Conservation (phyloP, 2,113 vertebrate genomes). For the Cyphotilapia sp. region DNA sequence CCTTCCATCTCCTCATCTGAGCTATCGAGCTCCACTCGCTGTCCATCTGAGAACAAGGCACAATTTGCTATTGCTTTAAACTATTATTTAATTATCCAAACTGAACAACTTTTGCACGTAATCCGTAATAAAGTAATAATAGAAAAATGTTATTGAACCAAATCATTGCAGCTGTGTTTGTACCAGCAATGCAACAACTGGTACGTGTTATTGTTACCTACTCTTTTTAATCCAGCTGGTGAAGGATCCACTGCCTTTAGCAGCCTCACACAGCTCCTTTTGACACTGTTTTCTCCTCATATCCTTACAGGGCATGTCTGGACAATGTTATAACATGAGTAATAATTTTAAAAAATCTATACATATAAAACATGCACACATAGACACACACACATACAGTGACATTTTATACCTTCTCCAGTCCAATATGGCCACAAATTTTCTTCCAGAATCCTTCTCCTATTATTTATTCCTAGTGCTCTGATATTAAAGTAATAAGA, state of each 20-base stretch:
- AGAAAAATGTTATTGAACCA: not conserved
- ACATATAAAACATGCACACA: not conserved
- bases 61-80: not conserved
- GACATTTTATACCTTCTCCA: not conserved
- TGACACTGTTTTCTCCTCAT: not conserved
- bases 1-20: not conserved
- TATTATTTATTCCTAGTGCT: not conserved
- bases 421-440: not conserved
- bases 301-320: not conserved
- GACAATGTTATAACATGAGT: not conserved
- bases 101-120: accelerated
- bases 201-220: not conserved
- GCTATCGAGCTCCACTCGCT: not conserved
- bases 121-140: not conserved
- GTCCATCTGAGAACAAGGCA: not conserved
- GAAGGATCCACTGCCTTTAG: not conserved
- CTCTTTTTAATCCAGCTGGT: not conserved
- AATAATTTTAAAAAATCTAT: not conserved
- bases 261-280: not conserved
- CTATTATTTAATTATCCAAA: not conserved
- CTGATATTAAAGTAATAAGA: accelerated
- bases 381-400: not conserved
- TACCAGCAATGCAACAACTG: not conserved
- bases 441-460: not conserved
- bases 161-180: not conserved